Base-by-base conservation (phyloP, 64 coral and sea anemone genomes). In the Catalaphyllia jardinei region DNA sequence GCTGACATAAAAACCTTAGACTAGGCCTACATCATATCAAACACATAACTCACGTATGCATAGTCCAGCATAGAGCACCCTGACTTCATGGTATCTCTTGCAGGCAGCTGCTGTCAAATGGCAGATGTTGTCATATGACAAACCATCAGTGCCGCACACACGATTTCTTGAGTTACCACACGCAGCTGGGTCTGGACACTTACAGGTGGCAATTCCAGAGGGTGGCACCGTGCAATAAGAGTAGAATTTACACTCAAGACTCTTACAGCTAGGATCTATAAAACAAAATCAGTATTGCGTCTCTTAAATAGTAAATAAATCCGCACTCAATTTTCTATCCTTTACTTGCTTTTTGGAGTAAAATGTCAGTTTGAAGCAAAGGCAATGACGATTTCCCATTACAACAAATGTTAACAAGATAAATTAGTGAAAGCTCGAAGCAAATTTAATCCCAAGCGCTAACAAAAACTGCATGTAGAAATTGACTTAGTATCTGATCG, bases 41-140 rank as follows among this genome's bases (percentile, higher is more conserved):
- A 33, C 19, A 71, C 20, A 25, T 28, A 22, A 96, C 94, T 96
- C 93, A 96, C 94, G 94, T 93, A 96, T 87, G 22, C 96, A 98
- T 18, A 86, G 89, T 16, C 96, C 96, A 20, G 91, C 90, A 49
- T 98, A 88, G 4, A 87, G 73, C 60, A 93, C 90, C 22, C 86
- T 88, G 3, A 99, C 91, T 17, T 62, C 86, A 7, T 93, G 83
- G 9, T 83, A 89, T 24, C 93, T 60, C 74, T 73, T 91, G 46
- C 97, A 99, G 2, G 94, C 83, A 33, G 60, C 87, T n/a, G 90
- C 88, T 62, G 91, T 88, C 82, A 99, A 74, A 30, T 82, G 75
- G 25, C 93, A 94, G 3, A 87, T 35, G 38, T 94, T 86, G 55
- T 87, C 88, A 52, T 94, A 94, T 7, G 93, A 73, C 18, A 94